Percentiles rank a stretch among this genome's conserved stretches.
Conservation (phyloP, 2,797 vertebrate species). For the Sebastes oblongus region DNA sequence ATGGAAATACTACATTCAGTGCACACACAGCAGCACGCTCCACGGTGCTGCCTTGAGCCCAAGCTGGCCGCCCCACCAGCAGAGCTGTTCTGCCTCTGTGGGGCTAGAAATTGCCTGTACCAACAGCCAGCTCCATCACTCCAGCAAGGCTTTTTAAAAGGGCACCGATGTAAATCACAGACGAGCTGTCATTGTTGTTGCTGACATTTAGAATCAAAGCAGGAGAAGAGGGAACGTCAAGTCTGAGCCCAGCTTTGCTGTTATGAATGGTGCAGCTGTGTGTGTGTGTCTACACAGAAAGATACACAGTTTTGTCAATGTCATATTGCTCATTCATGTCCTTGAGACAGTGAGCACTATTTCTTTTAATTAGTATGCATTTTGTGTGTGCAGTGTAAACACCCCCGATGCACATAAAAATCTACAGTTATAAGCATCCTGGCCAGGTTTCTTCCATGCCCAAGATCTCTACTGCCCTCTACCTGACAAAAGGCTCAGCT, state of each 20-base stretch:
- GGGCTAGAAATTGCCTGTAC: conserved; percentile 20
- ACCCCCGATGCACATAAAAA: neutral
- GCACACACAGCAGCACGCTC: conserved; percentile 8
- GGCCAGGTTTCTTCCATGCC: neutral
- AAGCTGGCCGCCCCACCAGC: neutral
- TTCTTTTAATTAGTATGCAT: conserved; percentile 36
- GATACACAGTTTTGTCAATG: conserved; percentile 7
- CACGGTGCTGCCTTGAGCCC: conserved; percentile 7
- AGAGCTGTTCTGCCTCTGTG: conserved; percentile 4
- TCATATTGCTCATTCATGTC: neutral
- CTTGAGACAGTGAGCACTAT: neutral
- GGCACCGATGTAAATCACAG: conserved; percentile 70
- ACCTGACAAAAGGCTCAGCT: conserved; percentile 18
- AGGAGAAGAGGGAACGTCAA: conserved; percentile 18
- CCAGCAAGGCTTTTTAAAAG: conserved; percentile 71
- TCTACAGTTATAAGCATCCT: neutral
- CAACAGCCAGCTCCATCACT: conserved; percentile 64
- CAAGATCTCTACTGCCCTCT: conserved; percentile 71
- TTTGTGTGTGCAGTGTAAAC: conserved; percentile 14
- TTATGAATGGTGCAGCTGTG: conserved; percentile 33
- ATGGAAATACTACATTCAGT: conserved; percentile 23
- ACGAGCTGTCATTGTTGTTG: conserved; percentile 59
- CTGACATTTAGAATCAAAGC: conserved; percentile 71
- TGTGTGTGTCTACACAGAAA: neutral
- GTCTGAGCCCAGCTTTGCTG: conserved; percentile 30